phyloP scores from a whole-genome alignment of 2,797 vertebrate species.

The Sebastes itinus region DNA sequence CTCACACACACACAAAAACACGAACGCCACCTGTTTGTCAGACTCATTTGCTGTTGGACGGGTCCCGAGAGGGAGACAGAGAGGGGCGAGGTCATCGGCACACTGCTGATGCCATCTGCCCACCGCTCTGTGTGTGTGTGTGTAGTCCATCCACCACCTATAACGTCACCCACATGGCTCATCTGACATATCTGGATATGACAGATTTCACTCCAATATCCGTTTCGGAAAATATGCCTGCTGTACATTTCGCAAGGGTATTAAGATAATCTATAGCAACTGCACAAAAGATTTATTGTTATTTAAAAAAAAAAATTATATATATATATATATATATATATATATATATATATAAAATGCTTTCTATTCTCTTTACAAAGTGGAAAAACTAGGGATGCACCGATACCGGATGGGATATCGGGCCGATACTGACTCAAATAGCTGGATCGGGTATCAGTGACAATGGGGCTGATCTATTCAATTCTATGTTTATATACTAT shows the following conservation, averaged over 20 bases:
- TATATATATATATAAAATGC: background rate
- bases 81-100: conserved; percentile 49
- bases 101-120: conserved; percentile 70
- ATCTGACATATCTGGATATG: conserved; percentile 38
- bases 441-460: too few relatives aligned
- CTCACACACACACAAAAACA: conserved; percentile 31
- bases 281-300: background rate
- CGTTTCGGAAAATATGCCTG: background rate
- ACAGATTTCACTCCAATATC: conserved; percentile 49
- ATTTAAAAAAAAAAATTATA: background rate
- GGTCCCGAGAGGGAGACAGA: conserved; percentile 54
- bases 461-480: too few relatives aligned
- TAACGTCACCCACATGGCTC: conserved; percentile 39
- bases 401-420: too few relatives aligned
- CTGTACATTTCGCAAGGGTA: conserved; percentile 29
- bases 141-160: conserved; percentile 20
- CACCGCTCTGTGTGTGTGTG: conserved; percentile 19
- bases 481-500: too few relatives aligned
- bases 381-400: too few relatives aligned
- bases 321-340: too few relatives aligned
- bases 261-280: conserved; percentile 25
- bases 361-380: background rate
- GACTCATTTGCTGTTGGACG: conserved; percentile 45
- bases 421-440: too few relatives aligned
- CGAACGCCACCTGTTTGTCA: conserved; percentile 59